Percentiles rank a stretch among this genome's conserved stretches.
phyloP scores from a whole-genome alignment of 1,140 invertebrate genomes.

The Trinorchestia longiramus region DNA sequence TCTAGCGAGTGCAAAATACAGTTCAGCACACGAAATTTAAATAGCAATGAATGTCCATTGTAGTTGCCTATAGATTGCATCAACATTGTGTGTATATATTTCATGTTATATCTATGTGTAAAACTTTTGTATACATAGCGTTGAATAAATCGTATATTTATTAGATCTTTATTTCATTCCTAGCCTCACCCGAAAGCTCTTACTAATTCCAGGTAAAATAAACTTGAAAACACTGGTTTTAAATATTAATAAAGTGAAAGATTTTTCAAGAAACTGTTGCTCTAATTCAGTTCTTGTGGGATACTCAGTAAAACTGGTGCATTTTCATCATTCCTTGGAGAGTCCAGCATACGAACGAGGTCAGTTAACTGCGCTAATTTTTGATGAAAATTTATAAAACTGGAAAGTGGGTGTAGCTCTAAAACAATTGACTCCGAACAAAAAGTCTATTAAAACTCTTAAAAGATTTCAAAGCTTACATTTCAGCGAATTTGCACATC shows the following conservation, averaged over 20 bases:
- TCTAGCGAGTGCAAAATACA: neutral
- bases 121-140: slow-evolving; percentile 49
- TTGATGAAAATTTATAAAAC: neutral
- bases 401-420: neutral
- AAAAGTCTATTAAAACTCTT: neutral
- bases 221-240: neutral
- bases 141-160: slow-evolving; percentile 54
- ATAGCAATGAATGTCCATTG: neutral
- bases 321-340: neutral
- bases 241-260: neutral
- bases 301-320: neutral
- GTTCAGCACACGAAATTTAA: neutral
- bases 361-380: neutral
- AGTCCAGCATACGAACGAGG: neutral
- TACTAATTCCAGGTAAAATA: neutral
- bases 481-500: neutral
- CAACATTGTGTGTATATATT: slow-evolving; percentile 52
- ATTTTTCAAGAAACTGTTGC: neutral
- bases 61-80: slow-evolving; percentile 16
- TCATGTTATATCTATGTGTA: slow-evolving; percentile 47
- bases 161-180: slow-evolving; percentile 4
- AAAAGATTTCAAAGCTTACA: neutral
- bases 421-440: neutral
- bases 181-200: neutral
- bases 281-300: neutral